Conservation (phyloP, 2,888 invertebrate species). For the Blomia tropicalis region DNA sequence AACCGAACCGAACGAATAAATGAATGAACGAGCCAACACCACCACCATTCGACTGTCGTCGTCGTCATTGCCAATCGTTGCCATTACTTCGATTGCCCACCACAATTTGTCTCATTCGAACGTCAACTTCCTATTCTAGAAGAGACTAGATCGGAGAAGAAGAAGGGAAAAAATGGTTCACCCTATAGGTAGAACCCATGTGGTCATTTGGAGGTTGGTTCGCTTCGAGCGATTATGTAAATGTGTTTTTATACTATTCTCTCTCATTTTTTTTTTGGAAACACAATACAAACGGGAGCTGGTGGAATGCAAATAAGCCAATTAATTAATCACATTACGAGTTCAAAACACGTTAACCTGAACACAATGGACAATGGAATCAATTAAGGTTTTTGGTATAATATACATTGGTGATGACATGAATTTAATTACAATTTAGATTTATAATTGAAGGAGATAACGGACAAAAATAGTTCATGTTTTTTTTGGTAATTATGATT, state of each 20-base stretch:
- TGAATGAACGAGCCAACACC: neutral
- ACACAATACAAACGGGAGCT: too few species aligned
- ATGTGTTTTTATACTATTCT: neutral
- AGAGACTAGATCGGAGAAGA: neutral
- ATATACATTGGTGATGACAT: too few species aligned
- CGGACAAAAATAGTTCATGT: too few species aligned
- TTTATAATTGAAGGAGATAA: too few species aligned
- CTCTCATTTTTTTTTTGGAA: neutral
- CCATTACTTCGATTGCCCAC: neutral
- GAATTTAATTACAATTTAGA: too few species aligned
- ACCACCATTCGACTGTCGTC: neutral
- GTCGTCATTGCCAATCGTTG: neutral
- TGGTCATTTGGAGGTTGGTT: neutral
- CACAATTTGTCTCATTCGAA: neutral
- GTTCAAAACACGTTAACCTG: neutral
- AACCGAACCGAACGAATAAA: too few species aligned
- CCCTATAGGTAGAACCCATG: neutral
- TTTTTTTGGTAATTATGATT: too few species aligned
- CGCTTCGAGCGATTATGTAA: slow-evolving; percentile 10
- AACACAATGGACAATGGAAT: too few species aligned
- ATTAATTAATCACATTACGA: slow-evolving; percentile 13
- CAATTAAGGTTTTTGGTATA: too few species aligned
- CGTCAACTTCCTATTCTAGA: too few species aligned
- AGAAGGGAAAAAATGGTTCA: neutral
- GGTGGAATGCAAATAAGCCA: slow-evolving; percentile 4